Evolutionary conservation across 2,797 vertebrate genomes (phyloP).

Genomic region (Rhinophrynus dorsalis): DNA sequence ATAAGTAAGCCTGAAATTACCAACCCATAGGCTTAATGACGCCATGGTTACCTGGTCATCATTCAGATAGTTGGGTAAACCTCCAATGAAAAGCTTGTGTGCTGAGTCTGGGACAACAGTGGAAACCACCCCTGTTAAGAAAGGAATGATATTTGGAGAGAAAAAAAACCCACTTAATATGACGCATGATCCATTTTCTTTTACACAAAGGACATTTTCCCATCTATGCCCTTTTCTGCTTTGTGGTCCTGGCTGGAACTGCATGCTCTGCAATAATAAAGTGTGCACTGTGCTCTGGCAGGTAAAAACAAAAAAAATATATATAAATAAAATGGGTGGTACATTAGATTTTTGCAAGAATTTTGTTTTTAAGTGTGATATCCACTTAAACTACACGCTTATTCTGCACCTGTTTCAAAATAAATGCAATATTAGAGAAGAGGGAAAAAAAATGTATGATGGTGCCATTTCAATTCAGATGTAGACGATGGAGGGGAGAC

Average conservation of each 20-base stretch:
- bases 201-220: conserved; percentile 21
- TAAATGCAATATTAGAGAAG: too few relatives aligned
- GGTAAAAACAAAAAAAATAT: conserved; percentile 9
- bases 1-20: conserved; percentile 46
- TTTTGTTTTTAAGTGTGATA: too few relatives aligned
- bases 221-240: conserved; percentile 2
- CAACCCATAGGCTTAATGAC: conserved; percentile 46
- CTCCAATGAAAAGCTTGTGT: conserved; percentile 92
- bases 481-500: too few relatives aligned
- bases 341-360: too few relatives aligned
- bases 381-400: too few relatives aligned
- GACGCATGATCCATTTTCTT: conserved; percentile 2
- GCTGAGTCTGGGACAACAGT: conserved; percentile 93
- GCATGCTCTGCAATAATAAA: conserved; percentile 26
- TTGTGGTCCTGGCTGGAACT: conserved; percentile 21
- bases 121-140: conserved; percentile 82
- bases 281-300: conserved; percentile 11
- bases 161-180: conserved; percentile 38
- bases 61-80: conserved; percentile 91
- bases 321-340: too few relatives aligned
- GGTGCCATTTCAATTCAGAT: too few relatives aligned
- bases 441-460: too few relatives aligned
- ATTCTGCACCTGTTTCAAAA: too few relatives aligned
- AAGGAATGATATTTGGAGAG: conserved; percentile 31
- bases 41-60: conserved; percentile 83